phyloP scores from a whole-genome alignment of 2,888 invertebrate genomes.

The Seira musarum region DNA sequence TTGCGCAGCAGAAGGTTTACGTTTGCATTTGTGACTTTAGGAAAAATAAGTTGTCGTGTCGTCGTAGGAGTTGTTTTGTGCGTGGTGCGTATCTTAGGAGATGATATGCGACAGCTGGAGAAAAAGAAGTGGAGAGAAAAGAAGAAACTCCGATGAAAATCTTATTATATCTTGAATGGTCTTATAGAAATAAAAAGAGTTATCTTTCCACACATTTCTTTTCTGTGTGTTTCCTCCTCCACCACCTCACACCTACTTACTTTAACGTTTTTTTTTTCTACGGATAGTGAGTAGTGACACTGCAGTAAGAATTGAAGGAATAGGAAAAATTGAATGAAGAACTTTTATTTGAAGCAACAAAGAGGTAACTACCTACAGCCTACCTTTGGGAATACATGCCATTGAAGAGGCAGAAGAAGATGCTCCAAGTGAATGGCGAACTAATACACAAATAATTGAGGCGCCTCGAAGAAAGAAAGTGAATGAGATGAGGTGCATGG shows the following conservation, averaged over 20 bases:
- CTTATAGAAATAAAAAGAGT: slow-evolving; percentile 56
- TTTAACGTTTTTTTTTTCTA: no score
- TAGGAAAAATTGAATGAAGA: no score
- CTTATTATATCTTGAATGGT: slow-evolving; percentile 49
- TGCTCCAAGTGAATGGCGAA: no score
- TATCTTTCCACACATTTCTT: slow-evolving; percentile 34
- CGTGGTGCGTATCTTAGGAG: slow-evolving; percentile 17
- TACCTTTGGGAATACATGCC: no score
- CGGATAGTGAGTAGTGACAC: no score
- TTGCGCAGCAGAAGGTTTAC: slow-evolving; percentile 42
- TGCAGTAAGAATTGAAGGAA: no score
- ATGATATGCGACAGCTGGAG: slow-evolving; percentile 52
- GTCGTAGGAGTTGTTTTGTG: slow-evolving; percentile 5
- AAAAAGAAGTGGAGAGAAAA: slow-evolving; percentile 34
- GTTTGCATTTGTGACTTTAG: slow-evolving; percentile 42
- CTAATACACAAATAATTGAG: no score
- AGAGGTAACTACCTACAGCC: no score
- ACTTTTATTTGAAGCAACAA: no score
- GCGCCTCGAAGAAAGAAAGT: not conserved
- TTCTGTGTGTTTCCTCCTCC: no score
- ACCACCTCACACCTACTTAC: no score
- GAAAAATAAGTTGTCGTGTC: slow-evolving; percentile 1
- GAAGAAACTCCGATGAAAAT: slow-evolving; percentile 55
- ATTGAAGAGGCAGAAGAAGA: no score
- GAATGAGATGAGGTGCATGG: not conserved